These are phyloP conservation scores for Centroberyx gerrardi DNA, from an alignment of 2,797 vertebrate genomes.

Conservation along the genomic window DNA sequence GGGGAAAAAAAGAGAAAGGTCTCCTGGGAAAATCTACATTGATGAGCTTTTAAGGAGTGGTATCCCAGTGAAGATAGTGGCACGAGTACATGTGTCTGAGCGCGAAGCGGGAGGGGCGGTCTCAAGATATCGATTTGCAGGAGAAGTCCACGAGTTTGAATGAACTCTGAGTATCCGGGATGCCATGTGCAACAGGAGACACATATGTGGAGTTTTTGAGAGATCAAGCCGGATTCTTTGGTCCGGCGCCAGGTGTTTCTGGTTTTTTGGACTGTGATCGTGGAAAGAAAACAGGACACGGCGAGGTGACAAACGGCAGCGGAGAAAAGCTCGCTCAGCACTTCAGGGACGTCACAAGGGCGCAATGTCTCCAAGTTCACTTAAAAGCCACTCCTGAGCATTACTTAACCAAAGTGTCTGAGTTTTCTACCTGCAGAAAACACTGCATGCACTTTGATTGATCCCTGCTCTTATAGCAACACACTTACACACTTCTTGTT, in stretches of 20 bases:
- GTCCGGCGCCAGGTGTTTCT: slow-evolving; percentile 55
- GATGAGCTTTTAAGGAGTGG: slow-evolving; percentile 67
- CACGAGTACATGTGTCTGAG: slow-evolving; percentile 6
- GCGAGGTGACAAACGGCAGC: slow-evolving; percentile 52
- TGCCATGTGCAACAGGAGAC: slow-evolving; percentile 55
- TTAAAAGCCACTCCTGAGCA: slow-evolving; percentile 23
- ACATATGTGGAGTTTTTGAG: slow-evolving; percentile 52
- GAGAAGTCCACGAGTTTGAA: slow-evolving; percentile 33
- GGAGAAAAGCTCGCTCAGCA: slow-evolving; percentile 24
- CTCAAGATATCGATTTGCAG: slow-evolving; percentile 36
- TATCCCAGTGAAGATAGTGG: slow-evolving; percentile 54
- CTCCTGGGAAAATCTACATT: slow-evolving; percentile 40
- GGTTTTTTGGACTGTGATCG: slow-evolving; percentile 38
- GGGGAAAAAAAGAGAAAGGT: slow-evolving; percentile 9
- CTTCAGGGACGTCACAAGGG: slow-evolving; percentile 40
- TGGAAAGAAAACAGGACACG: slow-evolving; percentile 42
- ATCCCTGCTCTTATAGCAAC: neutral
- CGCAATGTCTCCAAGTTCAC: slow-evolving; percentile 19
- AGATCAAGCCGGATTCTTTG: slow-evolving; percentile 46
- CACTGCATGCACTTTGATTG: slow-evolving; percentile 7
- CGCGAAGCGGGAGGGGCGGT: slow-evolving; percentile 7
- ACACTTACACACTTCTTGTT: neutral
- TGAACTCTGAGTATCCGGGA: slow-evolving; percentile 31
- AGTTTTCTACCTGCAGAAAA: slow-evolving; percentile 14
- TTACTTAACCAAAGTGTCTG: slow-evolving; percentile 7